Evolutionary conservation across 2,113 vertebrate species (phyloP).

Genomic region (Melanerpes formicivorus): DNA sequence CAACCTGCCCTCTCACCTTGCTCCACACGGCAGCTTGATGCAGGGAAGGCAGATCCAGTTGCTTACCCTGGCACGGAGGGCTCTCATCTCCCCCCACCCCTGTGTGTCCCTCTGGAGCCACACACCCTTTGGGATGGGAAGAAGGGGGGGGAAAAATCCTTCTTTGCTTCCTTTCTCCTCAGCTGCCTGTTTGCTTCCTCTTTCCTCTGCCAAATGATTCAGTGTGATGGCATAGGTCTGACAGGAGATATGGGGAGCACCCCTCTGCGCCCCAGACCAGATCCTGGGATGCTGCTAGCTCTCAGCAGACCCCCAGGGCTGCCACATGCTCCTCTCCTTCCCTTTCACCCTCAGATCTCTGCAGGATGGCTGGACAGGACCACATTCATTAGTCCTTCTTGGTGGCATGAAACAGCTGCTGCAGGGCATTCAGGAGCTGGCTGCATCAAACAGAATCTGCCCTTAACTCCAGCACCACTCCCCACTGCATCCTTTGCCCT

Average conservation of each 20-base stretch:
- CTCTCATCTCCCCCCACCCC: neutral
- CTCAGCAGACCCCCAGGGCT: neutral
- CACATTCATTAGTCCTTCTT: accelerated
- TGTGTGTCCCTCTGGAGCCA: accelerated
- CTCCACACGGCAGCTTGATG: accelerated
- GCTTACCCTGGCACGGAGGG: accelerated
- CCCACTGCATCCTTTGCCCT: neutral
- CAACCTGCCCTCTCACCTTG: too few relatives aligned
- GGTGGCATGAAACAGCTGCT: neutral
- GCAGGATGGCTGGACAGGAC: neutral
- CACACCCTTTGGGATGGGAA: neutral
- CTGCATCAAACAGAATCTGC: neutral
- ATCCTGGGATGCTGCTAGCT: accelerated
- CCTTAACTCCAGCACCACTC: neutral
- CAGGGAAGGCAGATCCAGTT: neutral
- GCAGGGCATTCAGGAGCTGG: neutral
- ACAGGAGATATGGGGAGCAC: neutral
- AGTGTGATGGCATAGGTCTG: accelerated
- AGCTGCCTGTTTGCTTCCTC: neutral
- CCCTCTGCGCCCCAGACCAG: neutral
- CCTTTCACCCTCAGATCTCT: neutral
- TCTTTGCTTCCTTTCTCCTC: neutral
- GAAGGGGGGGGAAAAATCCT: neutral
- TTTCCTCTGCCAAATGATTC: neutral
- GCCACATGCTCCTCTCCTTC: accelerated